Evolutionary conservation across 2,888 invertebrate species (phyloP), one percentile per base, ranked within the genome.

Genomic region (Acleris holmiana): DNA sequence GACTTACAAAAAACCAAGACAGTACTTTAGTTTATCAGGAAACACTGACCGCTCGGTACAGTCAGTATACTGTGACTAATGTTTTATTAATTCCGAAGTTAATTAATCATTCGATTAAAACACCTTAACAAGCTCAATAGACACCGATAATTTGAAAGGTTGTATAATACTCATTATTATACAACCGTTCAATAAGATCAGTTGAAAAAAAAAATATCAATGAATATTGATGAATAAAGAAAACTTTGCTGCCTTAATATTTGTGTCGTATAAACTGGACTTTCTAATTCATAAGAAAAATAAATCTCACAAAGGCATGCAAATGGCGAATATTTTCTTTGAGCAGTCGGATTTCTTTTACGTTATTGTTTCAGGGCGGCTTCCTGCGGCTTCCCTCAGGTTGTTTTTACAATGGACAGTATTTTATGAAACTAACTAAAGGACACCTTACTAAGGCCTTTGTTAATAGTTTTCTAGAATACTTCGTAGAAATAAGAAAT

Each of bases 241-340:
- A 49, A 59, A 50, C 40, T 2, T 23, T 6, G n/a, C 13, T 53
- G 18, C n/a, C 44, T 44, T 15, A 41, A 59, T 41, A 59, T 23
- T 50, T 59, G 41, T 59, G 19, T 51, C 29, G 7, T 18, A 19
- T 59, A 23, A 59, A 44, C 21, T 54, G n/a, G 25, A 41, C 18
- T 50, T 56, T 56, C 44, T 55, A 44, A 46, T 56, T 50, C 59
- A 6, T 21, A 51, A 51, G 44, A 51, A 44, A 60, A 60, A 57
- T 57, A 57, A 57, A 47, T 18, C 23, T 7, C 8, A 19, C 59
- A 60, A 60, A 60, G 44, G 51, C 44, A 60, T 59, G 59, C 59
- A 59, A 51, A 51, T 60, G 51, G 4, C 29, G 50, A 60, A 51
- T 25, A 19, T 60, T 46, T 51, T 51, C 51, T 60, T 29, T 60